A percentile compares a stretch with the other conserved stretches of the same genome.
phyloP scores from a whole-genome alignment of 2,113 vertebrate species.

The Arenaria interpres region DNA sequence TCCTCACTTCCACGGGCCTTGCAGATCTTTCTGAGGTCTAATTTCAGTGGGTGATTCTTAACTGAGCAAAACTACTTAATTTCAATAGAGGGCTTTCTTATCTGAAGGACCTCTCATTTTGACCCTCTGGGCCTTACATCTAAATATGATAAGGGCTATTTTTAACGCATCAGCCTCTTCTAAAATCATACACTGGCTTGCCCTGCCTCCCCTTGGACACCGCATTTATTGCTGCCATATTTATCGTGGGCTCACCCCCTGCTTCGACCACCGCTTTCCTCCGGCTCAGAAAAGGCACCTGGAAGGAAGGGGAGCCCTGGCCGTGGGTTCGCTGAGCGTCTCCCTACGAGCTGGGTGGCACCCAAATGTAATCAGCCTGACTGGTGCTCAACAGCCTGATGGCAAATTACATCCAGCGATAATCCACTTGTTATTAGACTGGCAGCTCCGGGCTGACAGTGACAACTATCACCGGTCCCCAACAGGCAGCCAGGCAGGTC shows the following conservation, averaged over 20 bases:
- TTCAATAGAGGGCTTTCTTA: background rate
- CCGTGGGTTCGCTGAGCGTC: background rate
- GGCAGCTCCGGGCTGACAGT: background rate
- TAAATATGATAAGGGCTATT: background rate
- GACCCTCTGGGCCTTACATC: background rate
- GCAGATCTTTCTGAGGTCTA: background rate
- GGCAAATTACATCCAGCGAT: background rate
- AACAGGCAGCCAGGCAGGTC: background rate
- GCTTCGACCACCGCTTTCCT: background rate
- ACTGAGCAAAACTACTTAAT: accelerated
- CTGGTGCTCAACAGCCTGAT: background rate
- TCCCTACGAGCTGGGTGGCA: background rate
- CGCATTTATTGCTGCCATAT: background rate
- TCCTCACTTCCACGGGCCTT: background rate
- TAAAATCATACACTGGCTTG: background rate
- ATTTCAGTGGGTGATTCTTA: background rate
- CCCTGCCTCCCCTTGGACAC: background rate
- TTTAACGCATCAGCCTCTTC: background rate
- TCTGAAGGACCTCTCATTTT: background rate
- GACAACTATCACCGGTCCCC: background rate
- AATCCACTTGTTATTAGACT: background rate
- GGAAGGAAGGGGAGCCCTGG: accelerated
- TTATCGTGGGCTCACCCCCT: accelerated
- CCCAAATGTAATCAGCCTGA: background rate
- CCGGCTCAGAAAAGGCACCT: background rate